Evolutionary conservation across 2,113 vertebrate species (phyloP), one percentile per base, ranked within the genome.

Genomic region (Astatoreochromis straeleni): DNA sequence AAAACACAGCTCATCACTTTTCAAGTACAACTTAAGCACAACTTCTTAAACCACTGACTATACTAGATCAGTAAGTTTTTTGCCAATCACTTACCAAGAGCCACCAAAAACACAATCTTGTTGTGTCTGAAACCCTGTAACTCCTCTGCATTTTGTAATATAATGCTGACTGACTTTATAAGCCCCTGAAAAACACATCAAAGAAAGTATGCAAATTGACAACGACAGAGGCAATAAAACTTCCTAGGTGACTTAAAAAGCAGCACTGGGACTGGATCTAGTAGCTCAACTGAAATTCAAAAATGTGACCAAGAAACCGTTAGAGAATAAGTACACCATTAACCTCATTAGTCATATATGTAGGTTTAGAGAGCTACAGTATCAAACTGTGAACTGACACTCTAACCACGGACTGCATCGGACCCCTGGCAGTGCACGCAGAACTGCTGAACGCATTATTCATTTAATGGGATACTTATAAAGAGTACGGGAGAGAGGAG

Each of bases 371-470:
- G 73, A 86, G 16, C 24, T 51, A 78, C 26, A 40, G 40, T 45
- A 38, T 84, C 84, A 81, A 38, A 86, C 84, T 89, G 89, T 86
- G n/a, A 91, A 83, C 86, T 82, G 87, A 91, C 82, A 87, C 70
- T 47, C 58, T 7, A 79, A 75, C 87, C 70, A 38, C 11, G 6
- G 51, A 85, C 82, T 86, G 35, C 68, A 73, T 80, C 42, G 35
- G 81, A 93, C 84, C 58, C 12, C 89, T 90, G 91, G 84, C 82
- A 83, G 87, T 45, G 85, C 75, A 88, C 26, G 24, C n/a, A 83
- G 57, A 85, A 42, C 94, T 94, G 94, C 90, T 91, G 81, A 93
- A 93, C 78, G 83, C 91, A 94, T 94, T 88, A 94, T 54, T 5
- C 49, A 83, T 79, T 92, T 90, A 94, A 92, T 89, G 57, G 84